Conservation (phyloP, 1,140 invertebrate species). For the Phenacoccus solenopsis region DNA sequence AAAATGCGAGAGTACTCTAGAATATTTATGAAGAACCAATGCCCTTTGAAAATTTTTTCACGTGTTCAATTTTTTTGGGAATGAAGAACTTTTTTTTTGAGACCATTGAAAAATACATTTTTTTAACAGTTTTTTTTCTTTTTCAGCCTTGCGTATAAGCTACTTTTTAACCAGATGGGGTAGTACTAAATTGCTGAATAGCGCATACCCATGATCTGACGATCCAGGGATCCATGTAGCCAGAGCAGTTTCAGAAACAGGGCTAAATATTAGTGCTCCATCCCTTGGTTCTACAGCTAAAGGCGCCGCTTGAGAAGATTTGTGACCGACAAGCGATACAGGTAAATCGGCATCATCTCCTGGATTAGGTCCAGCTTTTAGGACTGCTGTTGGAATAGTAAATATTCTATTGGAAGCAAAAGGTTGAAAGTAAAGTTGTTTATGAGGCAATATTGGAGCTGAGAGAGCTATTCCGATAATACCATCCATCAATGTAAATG, state of each 20-base stretch:
- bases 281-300: constrained; percentile 51
- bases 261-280: constrained; percentile 56
- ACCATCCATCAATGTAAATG: constrained; percentile 64
- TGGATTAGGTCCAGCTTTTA: constrained; percentile 50
- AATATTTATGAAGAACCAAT: too few relatives aligned
- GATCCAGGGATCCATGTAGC: constrained; percentile 59
- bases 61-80: too few relatives aligned
- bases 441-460: constrained; percentile 33
- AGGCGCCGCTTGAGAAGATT: constrained; percentile 65
- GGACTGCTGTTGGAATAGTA: constrained; percentile 53
- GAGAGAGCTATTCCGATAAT: constrained; percentile 65
- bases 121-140: too few relatives aligned
- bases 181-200: too few relatives aligned
- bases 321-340: constrained; percentile 58
- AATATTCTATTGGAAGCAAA: constrained; percentile 66
- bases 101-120: too few relatives aligned
- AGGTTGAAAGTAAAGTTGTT: constrained; percentile 61
- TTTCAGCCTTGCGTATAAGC: too few relatives aligned
- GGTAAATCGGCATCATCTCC: constrained; percentile 50
- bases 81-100: too few relatives aligned
- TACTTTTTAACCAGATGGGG: too few relatives aligned
- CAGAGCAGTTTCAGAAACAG: constrained; percentile 59
- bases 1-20: too few relatives aligned
- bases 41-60: too few relatives aligned
- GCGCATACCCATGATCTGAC: constrained; percentile 47